Evolutionary conservation across 1,140 invertebrate species (phyloP).

Genomic region (Plodia interpunctella): DNA sequence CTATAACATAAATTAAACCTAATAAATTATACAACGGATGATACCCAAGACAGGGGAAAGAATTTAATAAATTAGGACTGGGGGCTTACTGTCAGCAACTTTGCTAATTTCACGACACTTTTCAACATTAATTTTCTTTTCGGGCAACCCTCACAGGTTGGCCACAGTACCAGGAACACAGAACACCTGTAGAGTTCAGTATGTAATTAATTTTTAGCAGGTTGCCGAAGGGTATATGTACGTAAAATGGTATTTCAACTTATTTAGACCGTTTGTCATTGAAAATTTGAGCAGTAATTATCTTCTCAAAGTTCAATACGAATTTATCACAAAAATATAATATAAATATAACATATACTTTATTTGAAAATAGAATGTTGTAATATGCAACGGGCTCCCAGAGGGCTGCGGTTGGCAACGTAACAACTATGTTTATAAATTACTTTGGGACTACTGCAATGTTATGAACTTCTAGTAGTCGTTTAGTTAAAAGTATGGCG

Average conservation of each 20-base stretch:
- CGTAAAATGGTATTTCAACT: not conserved
- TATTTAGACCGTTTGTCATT: no score
- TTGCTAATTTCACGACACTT: conserved; percentile 22
- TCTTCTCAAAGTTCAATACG: no score
- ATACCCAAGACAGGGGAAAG: not conserved
- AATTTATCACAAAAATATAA: not conserved
- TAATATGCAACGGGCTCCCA: not conserved
- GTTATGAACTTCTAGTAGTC: conserved; percentile 19
- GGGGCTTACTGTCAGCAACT: conserved; percentile 13
- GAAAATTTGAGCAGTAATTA: no score
- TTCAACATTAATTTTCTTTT: conserved; percentile 24
- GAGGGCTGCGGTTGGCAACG: not conserved
- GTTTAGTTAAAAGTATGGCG: not conserved
- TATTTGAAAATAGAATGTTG: not conserved
- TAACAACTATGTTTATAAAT: conserved; percentile 9
- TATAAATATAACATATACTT: not conserved
- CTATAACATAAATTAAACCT: not conserved
- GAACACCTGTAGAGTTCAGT: conserved; percentile 4
- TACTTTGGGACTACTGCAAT: conserved; percentile 7
- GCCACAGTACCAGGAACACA: not conserved
- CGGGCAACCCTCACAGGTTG: conserved; percentile 8
- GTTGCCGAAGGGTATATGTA: not conserved
- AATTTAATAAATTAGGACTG: conserved; percentile 23
- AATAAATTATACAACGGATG: not conserved
- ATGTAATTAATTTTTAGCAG: not conserved